phyloP scores from a whole-genome alignment of 35 echinoderm and acorn worm genomes.

The Strongylocentrotus purpuratus region DNA sequence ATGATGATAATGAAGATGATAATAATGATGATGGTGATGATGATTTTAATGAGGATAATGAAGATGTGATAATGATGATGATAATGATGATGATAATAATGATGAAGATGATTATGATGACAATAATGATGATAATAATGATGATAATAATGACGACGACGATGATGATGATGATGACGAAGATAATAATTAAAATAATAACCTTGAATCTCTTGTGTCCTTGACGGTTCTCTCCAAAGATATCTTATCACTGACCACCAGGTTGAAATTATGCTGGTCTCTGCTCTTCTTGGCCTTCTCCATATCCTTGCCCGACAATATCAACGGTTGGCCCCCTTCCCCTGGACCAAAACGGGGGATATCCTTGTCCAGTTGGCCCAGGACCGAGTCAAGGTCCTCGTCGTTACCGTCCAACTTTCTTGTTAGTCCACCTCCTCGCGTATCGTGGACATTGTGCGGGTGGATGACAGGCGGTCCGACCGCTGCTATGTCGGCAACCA shows the following conservation, averaged over 20 bases:
- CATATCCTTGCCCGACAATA: slow-evolving; percentile 51
- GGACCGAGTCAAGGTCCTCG: slow-evolving; percentile 2
- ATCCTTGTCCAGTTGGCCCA: slow-evolving; percentile 55
- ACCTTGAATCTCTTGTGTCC: slow-evolving; percentile 64
- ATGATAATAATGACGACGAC: no score
- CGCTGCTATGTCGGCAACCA: not conserved
- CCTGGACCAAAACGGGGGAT: slow-evolving; percentile 64
- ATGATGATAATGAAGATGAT: no score
- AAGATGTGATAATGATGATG: no score
- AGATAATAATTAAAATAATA: not conserved
- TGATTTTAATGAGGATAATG: no score
- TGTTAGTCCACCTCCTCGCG: not conserved
- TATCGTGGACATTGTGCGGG: not conserved
- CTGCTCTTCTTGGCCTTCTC: slow-evolving; percentile 22
- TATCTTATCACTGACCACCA: slow-evolving; percentile 66
- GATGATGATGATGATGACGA: not conserved
- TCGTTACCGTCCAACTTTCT: not conserved
- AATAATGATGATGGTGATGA: no score
- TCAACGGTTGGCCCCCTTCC: slow-evolving; percentile 64
- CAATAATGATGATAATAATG: no score
- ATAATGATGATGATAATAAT: no score
- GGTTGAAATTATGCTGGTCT: slow-evolving; percentile 52
- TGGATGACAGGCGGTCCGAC: not conserved
- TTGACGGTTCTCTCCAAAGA: slow-evolving; percentile 59
- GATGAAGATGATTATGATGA: no score